Percentiles rank a stretch among this genome's conserved stretches.
These are phyloP conservation scores for Elysia crispata DNA, from an alignment of 2,888 invertebrate genomes.

Conservation along the genomic window DNA sequence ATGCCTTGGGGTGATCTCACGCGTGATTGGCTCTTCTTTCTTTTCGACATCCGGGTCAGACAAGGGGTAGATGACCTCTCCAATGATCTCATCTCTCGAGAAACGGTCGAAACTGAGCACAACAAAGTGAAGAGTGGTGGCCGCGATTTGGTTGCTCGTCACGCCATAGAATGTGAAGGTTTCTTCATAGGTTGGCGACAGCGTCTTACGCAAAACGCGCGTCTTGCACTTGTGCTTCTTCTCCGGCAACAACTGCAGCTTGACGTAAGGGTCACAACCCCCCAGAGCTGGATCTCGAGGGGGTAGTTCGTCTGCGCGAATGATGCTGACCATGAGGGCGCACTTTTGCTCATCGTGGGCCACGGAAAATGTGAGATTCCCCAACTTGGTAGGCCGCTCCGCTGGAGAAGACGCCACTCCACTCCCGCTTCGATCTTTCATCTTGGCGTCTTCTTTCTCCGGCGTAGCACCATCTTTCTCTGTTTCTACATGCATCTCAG, in stretches of 20 bases:
- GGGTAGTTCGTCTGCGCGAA: constrained; percentile 92
- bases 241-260: constrained; percentile 96
- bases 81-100: constrained; percentile 98
- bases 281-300: constrained; percentile 87
- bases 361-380: constrained; percentile 92
- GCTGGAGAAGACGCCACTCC: neutral
- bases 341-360: constrained; percentile 93
- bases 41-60: constrained; percentile 77
- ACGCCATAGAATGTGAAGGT: constrained; percentile 98
- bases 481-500: constrained; percentile 78
- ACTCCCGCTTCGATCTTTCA: constrained; percentile 32
- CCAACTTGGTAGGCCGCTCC: constrained; percentile 80
- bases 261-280: constrained; percentile 97
- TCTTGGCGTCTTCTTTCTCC: constrained; percentile 69
- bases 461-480: constrained; percentile 76
- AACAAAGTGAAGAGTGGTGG: constrained; percentile 87
- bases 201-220: constrained; percentile 94
- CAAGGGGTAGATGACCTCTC: constrained; percentile 90
- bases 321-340: constrained; percentile 93
- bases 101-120: constrained; percentile 90
- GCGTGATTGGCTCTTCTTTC: constrained; percentile 79
- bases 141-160: constrained; percentile 85
- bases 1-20: constrained; percentile 94
- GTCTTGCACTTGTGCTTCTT: constrained; percentile 99
- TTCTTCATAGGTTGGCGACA: constrained; percentile 98